Percentiles rank a stretch among this genome's conserved stretches.
These are phyloP conservation scores for Paracanthobrama guichenoti DNA, from an alignment of 2,113 vertebrate genomes.

Conservation along the genomic window DNA sequence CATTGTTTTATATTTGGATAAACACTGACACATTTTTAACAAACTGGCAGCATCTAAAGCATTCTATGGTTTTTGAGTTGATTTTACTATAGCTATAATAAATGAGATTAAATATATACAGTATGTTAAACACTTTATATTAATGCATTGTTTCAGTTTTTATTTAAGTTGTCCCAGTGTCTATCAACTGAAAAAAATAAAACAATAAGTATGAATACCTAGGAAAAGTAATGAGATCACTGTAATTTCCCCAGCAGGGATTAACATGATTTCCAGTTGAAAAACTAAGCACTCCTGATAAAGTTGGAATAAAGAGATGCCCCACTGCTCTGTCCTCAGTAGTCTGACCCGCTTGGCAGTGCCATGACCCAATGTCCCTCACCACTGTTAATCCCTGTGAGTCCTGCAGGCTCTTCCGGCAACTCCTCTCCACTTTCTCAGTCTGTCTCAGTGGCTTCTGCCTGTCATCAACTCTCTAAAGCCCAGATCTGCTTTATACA, in stretches of 20 bases:
- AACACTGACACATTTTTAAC: background rate
- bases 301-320: background rate
- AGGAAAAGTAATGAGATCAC: background rate
- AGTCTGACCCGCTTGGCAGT: slow-evolving; percentile 6
- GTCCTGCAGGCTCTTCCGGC: slow-evolving; percentile 15
- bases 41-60: background rate
- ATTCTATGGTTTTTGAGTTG: background rate
- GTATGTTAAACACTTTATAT: too few species aligned
- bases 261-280: background rate
- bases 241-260: background rate
- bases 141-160: too few species aligned
- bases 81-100: background rate
- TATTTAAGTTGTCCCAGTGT: too few species aligned
- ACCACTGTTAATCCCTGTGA: background rate
- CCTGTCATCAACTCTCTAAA: background rate
- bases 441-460: slow-evolving; percentile 9
- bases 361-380: background rate
- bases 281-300: background rate
- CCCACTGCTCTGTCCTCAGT: background rate
- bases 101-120: background rate
- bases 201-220: background rate
- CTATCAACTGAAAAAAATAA: too few species aligned
- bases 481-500: slow-evolving; percentile 1
- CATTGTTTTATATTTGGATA: background rate
- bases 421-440: background rate